Percentiles rank a stretch among this genome's conserved stretches.
Conservation (phyloP, 1,140 invertebrate genomes). For the Cotesia typhae region DNA sequence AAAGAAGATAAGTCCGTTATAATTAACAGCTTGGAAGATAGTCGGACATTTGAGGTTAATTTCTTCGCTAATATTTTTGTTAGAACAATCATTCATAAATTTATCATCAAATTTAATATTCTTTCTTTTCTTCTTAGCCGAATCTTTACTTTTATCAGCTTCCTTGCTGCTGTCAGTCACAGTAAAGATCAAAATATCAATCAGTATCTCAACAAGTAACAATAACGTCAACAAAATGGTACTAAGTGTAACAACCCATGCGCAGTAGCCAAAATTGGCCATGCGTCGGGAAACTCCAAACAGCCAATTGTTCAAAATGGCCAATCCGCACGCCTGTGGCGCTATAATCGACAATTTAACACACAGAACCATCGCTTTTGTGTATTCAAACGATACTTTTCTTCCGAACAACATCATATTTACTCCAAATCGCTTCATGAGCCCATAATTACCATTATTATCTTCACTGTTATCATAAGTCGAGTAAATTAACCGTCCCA, state of each 20-base stretch:
- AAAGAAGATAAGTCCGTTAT: constrained; percentile 82
- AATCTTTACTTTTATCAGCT: not conserved
- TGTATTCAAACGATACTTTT: constrained; percentile 46
- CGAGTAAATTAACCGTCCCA: constrained; percentile 71
- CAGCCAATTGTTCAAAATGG: constrained; percentile 61
- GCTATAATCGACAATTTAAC: constrained; percentile 60
- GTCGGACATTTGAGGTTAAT: constrained; percentile 60
- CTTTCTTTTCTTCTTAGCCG: not conserved
- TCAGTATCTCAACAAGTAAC: constrained; percentile 67
- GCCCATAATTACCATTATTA: constrained; percentile 45
- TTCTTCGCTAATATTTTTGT: constrained; percentile 11
- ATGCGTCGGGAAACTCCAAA: constrained; percentile 74
- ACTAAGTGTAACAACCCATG: constrained; percentile 76
- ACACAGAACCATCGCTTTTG: constrained; percentile 51
- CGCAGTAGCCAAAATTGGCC: constrained; percentile 79
- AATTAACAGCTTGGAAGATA: constrained; percentile 74
- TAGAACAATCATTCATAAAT: constrained; percentile 26
- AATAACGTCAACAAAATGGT: constrained; percentile 66
- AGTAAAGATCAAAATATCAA: constrained; percentile 47
- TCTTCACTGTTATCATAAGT: constrained; percentile 52
- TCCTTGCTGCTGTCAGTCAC: constrained; percentile 18
- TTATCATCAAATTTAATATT: constrained; percentile 32
- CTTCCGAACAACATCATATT: constrained; percentile 43
- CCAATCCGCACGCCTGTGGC: constrained; percentile 63
- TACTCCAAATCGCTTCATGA: constrained; percentile 32